Conservation (phyloP, 2,888 invertebrate genomes). For the Epinotia brunnichana region DNA sequence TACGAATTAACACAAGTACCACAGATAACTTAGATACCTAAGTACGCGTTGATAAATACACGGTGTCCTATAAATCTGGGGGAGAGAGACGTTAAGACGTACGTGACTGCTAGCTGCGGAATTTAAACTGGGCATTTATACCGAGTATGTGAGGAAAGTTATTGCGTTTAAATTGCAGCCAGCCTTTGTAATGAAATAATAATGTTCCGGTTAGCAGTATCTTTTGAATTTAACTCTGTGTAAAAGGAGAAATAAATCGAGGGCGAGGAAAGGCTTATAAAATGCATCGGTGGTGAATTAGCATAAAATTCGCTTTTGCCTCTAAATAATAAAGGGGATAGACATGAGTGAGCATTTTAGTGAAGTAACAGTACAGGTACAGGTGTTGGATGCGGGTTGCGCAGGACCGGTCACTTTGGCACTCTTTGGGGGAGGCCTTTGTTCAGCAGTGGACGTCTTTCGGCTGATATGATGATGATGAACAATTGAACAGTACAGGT, state of each 20-base stretch:
- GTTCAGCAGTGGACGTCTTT: too few species aligned
- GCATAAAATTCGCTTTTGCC: too few species aligned
- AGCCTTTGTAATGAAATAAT: conserved; percentile 49
- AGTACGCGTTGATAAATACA: conserved; percentile 65
- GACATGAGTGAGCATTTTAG: too few species aligned
- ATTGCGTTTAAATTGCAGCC: conserved; percentile 63
- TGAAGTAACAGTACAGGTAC: too few species aligned
- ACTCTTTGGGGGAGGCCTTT: too few species aligned
- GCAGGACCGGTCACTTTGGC: too few species aligned
- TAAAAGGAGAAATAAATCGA: conserved; percentile 7
- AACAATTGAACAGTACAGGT: too few species aligned
- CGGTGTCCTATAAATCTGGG: conserved; percentile 65
- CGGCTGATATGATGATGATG: too few species aligned
- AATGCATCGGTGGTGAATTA: background rate
- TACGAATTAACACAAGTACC: background rate
- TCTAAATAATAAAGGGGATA: too few species aligned
- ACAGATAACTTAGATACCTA: conserved; percentile 20
- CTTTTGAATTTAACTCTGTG: conserved; percentile 32
- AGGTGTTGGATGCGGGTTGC: too few species aligned
- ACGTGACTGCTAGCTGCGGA: conserved; percentile 64
- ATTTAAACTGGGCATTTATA: conserved; percentile 65
- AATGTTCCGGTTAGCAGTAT: conserved; percentile 42
- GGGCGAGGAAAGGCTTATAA: background rate
- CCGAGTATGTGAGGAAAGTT: conserved; percentile 64
- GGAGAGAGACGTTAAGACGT: conserved; percentile 65